Evolutionary conservation across 2,888 invertebrate species (phyloP).

Genomic region (Temnothorax rugatulus): DNA sequence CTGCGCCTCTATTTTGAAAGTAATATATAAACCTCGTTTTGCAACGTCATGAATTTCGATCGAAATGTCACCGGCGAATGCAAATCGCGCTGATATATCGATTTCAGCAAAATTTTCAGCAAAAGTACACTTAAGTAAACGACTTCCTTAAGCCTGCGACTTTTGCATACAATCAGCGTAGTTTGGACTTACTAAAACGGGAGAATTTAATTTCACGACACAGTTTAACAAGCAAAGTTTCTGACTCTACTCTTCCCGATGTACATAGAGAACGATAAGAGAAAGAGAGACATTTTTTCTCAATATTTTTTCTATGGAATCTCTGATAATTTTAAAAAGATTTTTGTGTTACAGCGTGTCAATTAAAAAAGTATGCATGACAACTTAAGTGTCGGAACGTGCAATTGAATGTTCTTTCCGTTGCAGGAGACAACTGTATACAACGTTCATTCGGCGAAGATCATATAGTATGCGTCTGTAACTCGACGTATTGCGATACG

Average conservation of each 20-base stretch:
- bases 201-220: neutral
- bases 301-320: neutral
- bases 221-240: neutral
- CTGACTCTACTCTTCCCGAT: too few species aligned
- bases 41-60: conserved; percentile 11
- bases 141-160: neutral
- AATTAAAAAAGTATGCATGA: neutral
- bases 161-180: neutral
- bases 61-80: neutral
- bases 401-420: neutral
- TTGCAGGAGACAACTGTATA: conserved; percentile 74
- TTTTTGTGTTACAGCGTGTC: neutral
- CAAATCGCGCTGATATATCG: neutral
- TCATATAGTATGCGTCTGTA: conserved; percentile 90
- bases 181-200: neutral
- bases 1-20: neutral
- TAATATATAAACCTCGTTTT: neutral
- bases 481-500: conserved; percentile 90
- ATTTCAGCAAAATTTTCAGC: neutral
- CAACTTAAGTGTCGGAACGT: neutral
- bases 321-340: neutral
- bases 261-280: neutral
- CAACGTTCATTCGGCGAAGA: conserved; percentile 76
- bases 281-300: neutral
- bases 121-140: neutral